Percentiles rank a stretch among this genome's conserved stretches.
Evolutionary conservation across 2,797 vertebrate genomes (phyloP).

Genomic region (Tenualosa ilisha): DNA sequence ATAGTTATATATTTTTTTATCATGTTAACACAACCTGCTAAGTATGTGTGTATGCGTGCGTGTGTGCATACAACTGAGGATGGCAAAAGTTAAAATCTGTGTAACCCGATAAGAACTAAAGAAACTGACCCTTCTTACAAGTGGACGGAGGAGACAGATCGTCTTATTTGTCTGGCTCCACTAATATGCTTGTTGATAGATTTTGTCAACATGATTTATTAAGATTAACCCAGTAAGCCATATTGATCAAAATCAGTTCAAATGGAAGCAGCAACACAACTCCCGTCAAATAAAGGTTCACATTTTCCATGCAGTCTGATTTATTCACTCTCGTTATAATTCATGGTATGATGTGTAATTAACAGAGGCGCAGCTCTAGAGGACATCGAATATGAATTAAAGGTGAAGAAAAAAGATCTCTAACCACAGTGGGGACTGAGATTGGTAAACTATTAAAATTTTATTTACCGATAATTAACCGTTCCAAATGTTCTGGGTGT

Average conservation of each 20-base stretch:
- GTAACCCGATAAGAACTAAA: neutral
- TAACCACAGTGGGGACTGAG: neutral
- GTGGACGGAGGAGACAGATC: neutral
- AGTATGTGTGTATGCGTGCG: constrained; percentile 13
- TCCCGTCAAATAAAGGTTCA: neutral
- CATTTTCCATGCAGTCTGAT: neutral
- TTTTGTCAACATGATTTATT: constrained; percentile 58
- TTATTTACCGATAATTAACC: neutral
- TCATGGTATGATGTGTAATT: neutral
- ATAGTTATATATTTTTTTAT: too few species aligned
- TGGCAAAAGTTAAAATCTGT: neutral
- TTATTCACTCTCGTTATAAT: neutral
- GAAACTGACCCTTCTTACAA: neutral
- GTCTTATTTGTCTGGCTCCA: constrained; percentile 12
- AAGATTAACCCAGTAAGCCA: constrained; percentile 6
- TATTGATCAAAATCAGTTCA: neutral
- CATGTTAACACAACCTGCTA: too few species aligned
- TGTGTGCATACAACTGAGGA: neutral
- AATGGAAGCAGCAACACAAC: neutral
- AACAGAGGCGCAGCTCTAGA: neutral
- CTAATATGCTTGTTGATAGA: constrained; percentile 48
- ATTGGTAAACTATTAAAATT: too few species aligned
- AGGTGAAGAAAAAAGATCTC: neutral
- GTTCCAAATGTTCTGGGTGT: neutral
- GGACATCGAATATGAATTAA: neutral